phyloP scores from a whole-genome alignment of 2,888 invertebrate species.

The Petrolisthes cinctipes region DNA sequence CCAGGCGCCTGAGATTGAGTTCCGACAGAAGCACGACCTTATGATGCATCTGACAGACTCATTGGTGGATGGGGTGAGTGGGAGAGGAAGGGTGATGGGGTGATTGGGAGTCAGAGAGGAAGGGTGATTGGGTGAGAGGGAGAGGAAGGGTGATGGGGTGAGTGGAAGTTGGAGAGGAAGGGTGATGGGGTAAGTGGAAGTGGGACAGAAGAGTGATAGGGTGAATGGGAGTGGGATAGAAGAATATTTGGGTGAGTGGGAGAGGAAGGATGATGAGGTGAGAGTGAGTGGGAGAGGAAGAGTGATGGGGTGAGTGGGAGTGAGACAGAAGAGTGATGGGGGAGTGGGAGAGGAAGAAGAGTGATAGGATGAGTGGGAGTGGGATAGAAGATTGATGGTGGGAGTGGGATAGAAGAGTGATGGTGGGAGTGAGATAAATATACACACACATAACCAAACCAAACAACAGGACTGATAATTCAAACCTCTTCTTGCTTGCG shows the following conservation, averaged over 20 bases:
- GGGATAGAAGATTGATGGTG: background rate
- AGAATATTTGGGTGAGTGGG: no score
- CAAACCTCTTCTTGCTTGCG: constrained; percentile 67
- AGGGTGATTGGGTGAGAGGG: background rate
- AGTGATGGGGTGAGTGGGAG: background rate
- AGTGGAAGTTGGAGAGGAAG: background rate
- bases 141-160: background rate
- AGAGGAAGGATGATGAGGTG: background rate
- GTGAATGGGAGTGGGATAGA: no score
- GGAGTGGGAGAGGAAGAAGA: background rate
- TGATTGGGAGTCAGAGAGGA: background rate
- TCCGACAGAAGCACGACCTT: constrained; percentile 82
- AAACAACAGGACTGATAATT: no score
- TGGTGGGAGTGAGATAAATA: no score
- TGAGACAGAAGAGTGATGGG: background rate
- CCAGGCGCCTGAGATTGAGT: constrained; percentile 83
- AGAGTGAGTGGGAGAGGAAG: constrained; percentile 73
- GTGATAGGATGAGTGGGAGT: background rate
- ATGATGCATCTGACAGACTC: constrained; percentile 82
- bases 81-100: no score
- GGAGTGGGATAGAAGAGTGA: no score
- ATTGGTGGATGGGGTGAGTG: constrained; percentile 88
- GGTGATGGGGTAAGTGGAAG: no score
- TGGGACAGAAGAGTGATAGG: no score
- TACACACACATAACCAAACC: no score